phyloP scores from a whole-genome alignment of 2,888 invertebrate genomes.

The Tachina lurida region DNA sequence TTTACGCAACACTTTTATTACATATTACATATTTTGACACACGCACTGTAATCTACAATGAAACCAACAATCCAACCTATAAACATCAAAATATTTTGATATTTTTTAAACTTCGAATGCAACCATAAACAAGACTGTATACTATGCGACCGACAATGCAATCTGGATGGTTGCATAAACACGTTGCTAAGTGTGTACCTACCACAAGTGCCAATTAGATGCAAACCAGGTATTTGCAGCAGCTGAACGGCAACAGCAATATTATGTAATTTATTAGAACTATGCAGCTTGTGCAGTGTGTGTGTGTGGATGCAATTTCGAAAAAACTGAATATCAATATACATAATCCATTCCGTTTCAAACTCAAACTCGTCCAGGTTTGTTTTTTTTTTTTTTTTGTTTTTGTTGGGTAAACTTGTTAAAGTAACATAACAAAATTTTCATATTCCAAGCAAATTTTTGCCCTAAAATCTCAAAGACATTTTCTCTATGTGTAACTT shows the following conservation, averaged over 20 bases:
- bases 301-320: slow-evolving; percentile 13
- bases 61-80: no score
- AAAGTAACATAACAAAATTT: slow-evolving; percentile 54
- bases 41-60: no score
- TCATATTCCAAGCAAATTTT: slow-evolving; percentile 31
- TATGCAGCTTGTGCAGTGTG: neutral
- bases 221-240: neutral
- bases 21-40: no score
- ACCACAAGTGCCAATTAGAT: no score
- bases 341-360: slow-evolving; percentile 29
- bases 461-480: neutral
- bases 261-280: neutral
- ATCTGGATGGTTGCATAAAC: no score
- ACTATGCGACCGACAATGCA: no score
- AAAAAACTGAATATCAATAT: slow-evolving; percentile 33
- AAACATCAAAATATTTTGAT: no score
- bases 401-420: slow-evolving; percentile 51
- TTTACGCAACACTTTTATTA: no score
- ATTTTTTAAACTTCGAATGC: no score
- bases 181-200: no score
- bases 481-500: slow-evolving; percentile 77
- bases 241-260: neutral
- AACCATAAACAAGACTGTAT: no score
- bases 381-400: slow-evolving; percentile 43
- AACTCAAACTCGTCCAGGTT: slow-evolving; percentile 20